A percentile compares a stretch with the other conserved stretches of the same genome.
Conservation (phyloP, 2,797 vertebrate species). For the Crax fasciolata region DNA sequence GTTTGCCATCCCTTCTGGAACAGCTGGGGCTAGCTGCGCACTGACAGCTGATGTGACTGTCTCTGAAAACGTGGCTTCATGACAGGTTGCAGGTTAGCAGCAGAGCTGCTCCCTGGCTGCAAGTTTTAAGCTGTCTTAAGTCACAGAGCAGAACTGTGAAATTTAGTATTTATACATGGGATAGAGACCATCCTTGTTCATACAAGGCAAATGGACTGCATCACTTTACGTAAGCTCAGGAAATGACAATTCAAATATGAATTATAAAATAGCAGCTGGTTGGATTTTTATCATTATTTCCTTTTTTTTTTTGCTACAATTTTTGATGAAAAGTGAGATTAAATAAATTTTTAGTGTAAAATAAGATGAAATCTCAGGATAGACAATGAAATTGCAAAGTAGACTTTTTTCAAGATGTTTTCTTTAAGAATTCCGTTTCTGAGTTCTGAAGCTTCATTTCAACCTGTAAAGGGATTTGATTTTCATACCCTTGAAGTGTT, state of each 20-base stretch:
- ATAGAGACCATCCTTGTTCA: neutral
- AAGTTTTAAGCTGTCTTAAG: neutral
- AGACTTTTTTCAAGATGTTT: neutral
- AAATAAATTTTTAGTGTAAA: neutral
- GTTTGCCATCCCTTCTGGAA: accelerated
- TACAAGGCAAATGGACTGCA: neutral
- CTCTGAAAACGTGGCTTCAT: neutral
- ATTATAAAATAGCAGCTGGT: neutral
- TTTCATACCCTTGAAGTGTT: neutral
- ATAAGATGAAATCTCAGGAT: neutral
- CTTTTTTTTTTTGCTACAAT: neutral
- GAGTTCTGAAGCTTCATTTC: neutral
- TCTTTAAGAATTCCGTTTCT: neutral
- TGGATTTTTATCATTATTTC: neutral
- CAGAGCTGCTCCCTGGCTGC: neutral
- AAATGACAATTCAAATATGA: constrained; percentile 5
- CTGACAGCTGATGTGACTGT: neutral
- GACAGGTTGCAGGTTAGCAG: neutral
- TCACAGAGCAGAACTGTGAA: constrained; percentile 2
- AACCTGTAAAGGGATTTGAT: neutral
- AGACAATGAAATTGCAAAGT: neutral
- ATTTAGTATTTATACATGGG: neutral
- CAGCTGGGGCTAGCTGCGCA: neutral
- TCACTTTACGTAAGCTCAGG: neutral
- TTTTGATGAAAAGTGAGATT: neutral